Evolutionary conservation across 1,140 invertebrate species (phyloP), one percentile per base, ranked within the genome.

Genomic region (Odontomachus brunneus): DNA sequence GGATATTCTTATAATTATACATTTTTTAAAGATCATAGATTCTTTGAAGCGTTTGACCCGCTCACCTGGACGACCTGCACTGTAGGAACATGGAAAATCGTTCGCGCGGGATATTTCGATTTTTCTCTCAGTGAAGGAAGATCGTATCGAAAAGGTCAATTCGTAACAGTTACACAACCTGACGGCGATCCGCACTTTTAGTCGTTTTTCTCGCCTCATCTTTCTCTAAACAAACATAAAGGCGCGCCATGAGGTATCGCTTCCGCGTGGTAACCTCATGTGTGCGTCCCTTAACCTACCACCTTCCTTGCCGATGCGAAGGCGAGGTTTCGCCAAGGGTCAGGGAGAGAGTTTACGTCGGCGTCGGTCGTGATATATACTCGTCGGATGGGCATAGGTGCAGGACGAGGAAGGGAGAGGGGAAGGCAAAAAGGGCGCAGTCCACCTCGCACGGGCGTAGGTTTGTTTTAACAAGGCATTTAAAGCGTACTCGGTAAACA

Each of bases 381-480:
- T 74, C 87, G 83, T 84, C 88, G 84, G 67, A 73, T 44, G 59
- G 63, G 29, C 51, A 67, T 49, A 49, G 65, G 49, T 15, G 63
- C 48, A 1, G 3, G 55, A 29, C 2, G n/a, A 26, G 19, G 65
- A 51, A 19, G 55, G 44, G 12, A 59, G 14, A 44, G 60, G 84
- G 59, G 63, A 83, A 82, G 85, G 87, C 84, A 85, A 82, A 83
- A 85, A 82, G 82, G 82, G 87, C 75, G 78, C 85, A 84, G 82
- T 87, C 85, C 85, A 74, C 57, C 83, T 86, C 76, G 81, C 72
- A 73, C 82, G 87, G 87, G 91, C 93, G 92, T 94, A 94, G 93
- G 93, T 94, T 94, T 94, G 92, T 93, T 94, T 94, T 94, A 94
- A 94, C 93, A 94, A 94, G 93, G 91, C 93, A 92, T 94, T 94